Evolutionary conservation across 2,888 invertebrate genomes (phyloP).

Genomic region (Sycophila texana): DNA sequence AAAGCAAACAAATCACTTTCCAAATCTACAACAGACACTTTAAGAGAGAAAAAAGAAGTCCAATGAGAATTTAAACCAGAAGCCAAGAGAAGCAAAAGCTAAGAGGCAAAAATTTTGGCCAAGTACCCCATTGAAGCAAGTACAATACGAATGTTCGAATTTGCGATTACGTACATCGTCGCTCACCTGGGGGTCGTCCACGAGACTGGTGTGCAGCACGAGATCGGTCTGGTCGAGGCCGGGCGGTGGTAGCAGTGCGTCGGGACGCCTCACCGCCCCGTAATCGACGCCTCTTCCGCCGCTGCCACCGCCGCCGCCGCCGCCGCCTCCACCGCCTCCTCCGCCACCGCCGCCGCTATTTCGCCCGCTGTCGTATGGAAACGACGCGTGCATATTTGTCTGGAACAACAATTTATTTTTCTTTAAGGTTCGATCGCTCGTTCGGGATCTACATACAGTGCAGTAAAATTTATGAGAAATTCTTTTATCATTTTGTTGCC

Average conservation of each 20-base stretch:
- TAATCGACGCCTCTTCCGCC: constrained; percentile 73
- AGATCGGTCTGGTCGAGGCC: constrained; percentile 74
- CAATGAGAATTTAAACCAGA: too few relatives aligned
- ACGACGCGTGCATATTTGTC: constrained; percentile 77
- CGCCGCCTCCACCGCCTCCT: constrained; percentile 73
- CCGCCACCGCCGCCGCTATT: constrained; percentile 73
- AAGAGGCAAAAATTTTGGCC: too few relatives aligned
- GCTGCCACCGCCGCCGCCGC: constrained; percentile 74
- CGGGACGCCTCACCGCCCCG: constrained; percentile 73
- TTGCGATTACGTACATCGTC: constrained; percentile 72
- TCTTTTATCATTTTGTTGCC: too few relatives aligned
- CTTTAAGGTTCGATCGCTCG: background rate
- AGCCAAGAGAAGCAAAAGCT: too few relatives aligned
- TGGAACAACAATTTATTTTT: constrained; percentile 64
- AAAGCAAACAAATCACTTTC: too few relatives aligned
- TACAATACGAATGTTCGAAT: constrained; percentile 16
- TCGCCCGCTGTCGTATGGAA: constrained; percentile 76
- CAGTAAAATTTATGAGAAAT: too few relatives aligned
- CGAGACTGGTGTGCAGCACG: constrained; percentile 74
- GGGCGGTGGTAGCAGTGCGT: constrained; percentile 73
- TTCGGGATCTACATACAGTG: too few relatives aligned
- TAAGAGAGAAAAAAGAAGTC: too few relatives aligned
- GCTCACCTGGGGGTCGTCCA: constrained; percentile 75
- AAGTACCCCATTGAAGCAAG: background rate
- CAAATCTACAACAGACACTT: too few relatives aligned